Percentiles rank a stretch among this genome's conserved stretches.
These are phyloP conservation scores for Zaprionus lachaisei DNA, from an alignment of 1,140 invertebrate species.

Conservation along the genomic window DNA sequence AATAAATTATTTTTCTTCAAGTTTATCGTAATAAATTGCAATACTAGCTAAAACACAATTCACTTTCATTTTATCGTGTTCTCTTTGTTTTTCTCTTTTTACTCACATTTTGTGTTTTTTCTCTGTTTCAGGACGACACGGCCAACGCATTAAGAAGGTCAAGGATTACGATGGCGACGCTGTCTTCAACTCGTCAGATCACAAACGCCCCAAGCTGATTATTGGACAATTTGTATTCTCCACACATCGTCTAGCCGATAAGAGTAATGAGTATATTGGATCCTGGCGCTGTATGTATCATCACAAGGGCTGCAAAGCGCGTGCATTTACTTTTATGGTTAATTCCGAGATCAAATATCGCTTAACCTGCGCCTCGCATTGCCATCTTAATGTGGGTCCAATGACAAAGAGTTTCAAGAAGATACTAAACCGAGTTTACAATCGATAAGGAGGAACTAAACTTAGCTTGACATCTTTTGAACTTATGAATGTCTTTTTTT, in stretches of 20 bases:
- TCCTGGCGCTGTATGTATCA: constrained; percentile 63
- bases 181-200: constrained; percentile 21
- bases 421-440: not conserved
- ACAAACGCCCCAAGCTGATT: constrained; percentile 50
- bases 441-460: not conserved
- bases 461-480: constrained; percentile 3
- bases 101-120: not conserved
- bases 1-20: not conserved
- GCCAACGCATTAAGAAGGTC: constrained; percentile 6
- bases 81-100: not conserved
- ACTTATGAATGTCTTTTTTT: constrained; percentile 13
- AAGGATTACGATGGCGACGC: constrained; percentile 47
- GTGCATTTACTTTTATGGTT: constrained; percentile 49
- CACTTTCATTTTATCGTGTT: constrained; percentile 1
- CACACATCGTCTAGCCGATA: constrained; percentile 41
- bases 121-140: constrained; percentile 34
- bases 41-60: not conserved
- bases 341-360: constrained; percentile 56
- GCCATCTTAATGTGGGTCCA: constrained; percentile 36
- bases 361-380: constrained; percentile 47
- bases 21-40: not conserved
- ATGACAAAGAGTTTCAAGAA: not conserved
- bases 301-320: constrained; percentile 57
- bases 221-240: constrained; percentile 49
- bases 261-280: constrained; percentile 46